Evolutionary conservation across 2,113 vertebrate genomes (phyloP).

Genomic region (Esox niger): DNA sequence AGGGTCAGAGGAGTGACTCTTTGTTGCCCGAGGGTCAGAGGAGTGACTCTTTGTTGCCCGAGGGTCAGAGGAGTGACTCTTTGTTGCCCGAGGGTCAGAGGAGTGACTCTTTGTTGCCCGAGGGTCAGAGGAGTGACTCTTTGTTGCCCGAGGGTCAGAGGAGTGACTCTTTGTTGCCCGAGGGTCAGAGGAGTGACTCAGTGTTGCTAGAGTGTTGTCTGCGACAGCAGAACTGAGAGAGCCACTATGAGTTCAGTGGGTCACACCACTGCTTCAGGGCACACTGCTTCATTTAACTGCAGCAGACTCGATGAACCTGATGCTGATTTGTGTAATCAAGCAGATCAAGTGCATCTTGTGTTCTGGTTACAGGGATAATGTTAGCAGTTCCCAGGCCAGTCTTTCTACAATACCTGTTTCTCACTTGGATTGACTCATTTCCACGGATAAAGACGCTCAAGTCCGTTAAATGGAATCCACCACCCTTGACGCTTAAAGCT

Average conservation of each 20-base stretch:
- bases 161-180: too few species aligned
- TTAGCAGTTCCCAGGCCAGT: slow-evolving; percentile 14
- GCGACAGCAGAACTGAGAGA: slow-evolving; percentile 20
- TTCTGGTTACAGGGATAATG: slow-evolving; percentile 21
- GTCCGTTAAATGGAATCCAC: slow-evolving; percentile 45
- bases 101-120: too few species aligned
- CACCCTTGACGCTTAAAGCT: slow-evolving; percentile 32
- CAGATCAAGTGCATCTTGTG: slow-evolving; percentile 31
- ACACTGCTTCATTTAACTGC: slow-evolving; percentile 54
- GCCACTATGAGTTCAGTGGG: slow-evolving; percentile 34
- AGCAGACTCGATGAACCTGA: slow-evolving; percentile 33
- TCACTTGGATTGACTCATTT: slow-evolving; percentile 38
- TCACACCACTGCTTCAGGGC: slow-evolving; percentile 33
- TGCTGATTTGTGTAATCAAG: slow-evolving; percentile 41
- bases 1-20: slow-evolving; percentile 20
- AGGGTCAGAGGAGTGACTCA: neutral
- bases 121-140: too few species aligned
- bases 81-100: too few species aligned
- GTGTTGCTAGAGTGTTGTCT: slow-evolving; percentile 35
- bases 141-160: slow-evolving; percentile 19
- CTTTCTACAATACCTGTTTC: neutral
- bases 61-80: too few species aligned
- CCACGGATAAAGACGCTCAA: slow-evolving; percentile 50
- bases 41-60: too few species aligned
- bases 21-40: too few species aligned